phyloP scores from a whole-genome alignment of 2,888 invertebrate species.

The Drosophila sordidula region DNA sequence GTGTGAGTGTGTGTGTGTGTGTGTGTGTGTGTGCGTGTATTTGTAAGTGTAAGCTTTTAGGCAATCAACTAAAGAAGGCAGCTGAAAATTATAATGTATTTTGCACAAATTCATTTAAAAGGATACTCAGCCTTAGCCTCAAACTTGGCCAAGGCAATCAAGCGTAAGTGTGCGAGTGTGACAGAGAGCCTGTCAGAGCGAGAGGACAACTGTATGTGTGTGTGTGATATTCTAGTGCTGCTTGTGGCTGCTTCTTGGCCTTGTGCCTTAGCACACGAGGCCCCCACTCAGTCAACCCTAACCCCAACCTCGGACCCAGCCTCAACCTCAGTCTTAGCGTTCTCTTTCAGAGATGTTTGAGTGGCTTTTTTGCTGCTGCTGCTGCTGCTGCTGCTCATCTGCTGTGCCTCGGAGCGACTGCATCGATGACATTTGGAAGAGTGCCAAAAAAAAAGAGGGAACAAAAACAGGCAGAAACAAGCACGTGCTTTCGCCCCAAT shows the following conservation, averaged over 20 bases:
- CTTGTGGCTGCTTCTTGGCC: constrained; percentile 59
- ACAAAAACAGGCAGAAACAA: constrained; percentile 22
- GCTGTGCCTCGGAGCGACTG: constrained; percentile 28
- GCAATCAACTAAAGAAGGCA: constrained; percentile 56
- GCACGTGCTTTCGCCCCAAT: constrained; percentile 42
- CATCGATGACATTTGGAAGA: constrained; percentile 70
- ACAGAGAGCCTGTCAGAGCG: constrained; percentile 20
- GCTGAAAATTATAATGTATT: constrained; percentile 65
- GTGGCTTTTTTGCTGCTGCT: constrained; percentile 45
- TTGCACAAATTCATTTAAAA: constrained; percentile 72
- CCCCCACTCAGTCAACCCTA: constrained; percentile 32
- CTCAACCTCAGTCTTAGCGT: constrained; percentile 16
- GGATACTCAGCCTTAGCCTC: constrained; percentile 67
- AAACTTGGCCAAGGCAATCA: constrained; percentile 62
- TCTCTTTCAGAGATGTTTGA: constrained; percentile 65
- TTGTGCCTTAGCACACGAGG: constrained; percentile 46
- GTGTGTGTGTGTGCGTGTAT: constrained; percentile 7
- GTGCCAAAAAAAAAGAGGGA: constrained; percentile 47
- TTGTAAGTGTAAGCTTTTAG: constrained; percentile 50
- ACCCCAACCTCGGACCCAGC: not conserved
- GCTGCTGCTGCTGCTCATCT: constrained; percentile 29
- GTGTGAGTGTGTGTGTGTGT: not conserved
- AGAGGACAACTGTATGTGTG: constrained; percentile 14
- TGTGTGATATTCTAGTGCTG: constrained; percentile 29
- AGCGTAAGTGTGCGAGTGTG: constrained; percentile 14